A percentile compares a stretch with the other conserved stretches of the same genome.
Evolutionary conservation across 2,888 invertebrate genomes (phyloP).

Genomic region (Acleris holmiana): DNA sequence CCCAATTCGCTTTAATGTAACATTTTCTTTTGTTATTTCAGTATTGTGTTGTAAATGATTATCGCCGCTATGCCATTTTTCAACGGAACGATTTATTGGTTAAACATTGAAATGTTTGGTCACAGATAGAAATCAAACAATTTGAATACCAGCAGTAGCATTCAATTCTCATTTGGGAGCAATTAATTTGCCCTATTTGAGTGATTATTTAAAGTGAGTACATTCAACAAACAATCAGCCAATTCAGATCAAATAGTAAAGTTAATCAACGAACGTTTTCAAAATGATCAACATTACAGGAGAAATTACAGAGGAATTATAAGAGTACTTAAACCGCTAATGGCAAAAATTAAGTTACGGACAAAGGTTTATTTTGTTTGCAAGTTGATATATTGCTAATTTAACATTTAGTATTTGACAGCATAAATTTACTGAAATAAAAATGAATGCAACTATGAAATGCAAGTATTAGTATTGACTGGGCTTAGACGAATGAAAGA

Average conservation of each 20-base stretch:
- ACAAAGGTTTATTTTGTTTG: too few species aligned
- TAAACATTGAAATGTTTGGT: conserved; percentile 17
- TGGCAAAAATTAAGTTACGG: too few species aligned
- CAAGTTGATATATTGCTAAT: too few species aligned
- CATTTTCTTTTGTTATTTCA: neutral
- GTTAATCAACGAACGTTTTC: conserved; percentile 50
- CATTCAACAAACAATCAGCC: conserved; percentile 65
- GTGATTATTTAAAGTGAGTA: conserved; percentile 62
- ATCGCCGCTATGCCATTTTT: too few species aligned
- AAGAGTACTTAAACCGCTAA: too few species aligned
- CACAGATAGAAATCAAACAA: conserved; percentile 29
- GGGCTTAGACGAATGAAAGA: conserved; percentile 10
- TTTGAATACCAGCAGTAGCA: conserved; percentile 29
- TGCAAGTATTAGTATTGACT: neutral
- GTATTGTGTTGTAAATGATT: neutral
- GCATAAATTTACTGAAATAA: too few species aligned
- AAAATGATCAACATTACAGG: neutral
- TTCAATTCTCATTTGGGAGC: conserved; percentile 39
- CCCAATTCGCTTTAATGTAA: neutral
- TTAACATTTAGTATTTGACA: too few species aligned
- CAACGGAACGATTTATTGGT: too few species aligned
- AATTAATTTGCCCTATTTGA: conserved; percentile 63
- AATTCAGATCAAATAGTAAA: conserved; percentile 62
- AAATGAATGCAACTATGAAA: neutral
- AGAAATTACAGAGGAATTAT: too few species aligned